Evolutionary conservation across 2,113 vertebrate species (phyloP).

Genomic region (Sciurus niger): DNA sequence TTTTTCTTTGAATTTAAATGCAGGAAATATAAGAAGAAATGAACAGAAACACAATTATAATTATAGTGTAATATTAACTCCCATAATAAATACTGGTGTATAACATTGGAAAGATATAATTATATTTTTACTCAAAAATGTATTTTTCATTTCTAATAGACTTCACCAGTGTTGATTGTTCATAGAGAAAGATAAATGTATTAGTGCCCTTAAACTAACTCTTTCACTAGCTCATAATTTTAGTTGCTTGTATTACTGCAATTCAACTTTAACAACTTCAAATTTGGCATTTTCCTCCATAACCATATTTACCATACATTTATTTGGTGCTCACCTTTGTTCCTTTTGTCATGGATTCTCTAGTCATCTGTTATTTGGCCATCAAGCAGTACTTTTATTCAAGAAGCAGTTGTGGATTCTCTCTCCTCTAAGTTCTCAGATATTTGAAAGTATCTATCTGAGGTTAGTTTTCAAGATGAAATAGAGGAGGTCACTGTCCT

Average conservation of each 20-base stretch:
- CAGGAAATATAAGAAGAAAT: conserved; percentile 1
- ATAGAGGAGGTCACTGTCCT: too few species aligned
- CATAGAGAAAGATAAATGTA: background rate
- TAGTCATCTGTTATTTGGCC: background rate
- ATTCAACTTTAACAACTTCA: background rate
- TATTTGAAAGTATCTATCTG: background rate
- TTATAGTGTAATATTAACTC: background rate
- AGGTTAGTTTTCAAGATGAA: too few species aligned
- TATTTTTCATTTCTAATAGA: background rate
- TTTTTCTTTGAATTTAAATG: conserved; percentile 34
- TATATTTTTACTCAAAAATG: background rate
- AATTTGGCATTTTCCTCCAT: background rate
- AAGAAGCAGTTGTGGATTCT: background rate
- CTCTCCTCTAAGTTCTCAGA: background rate
- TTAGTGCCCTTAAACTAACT: background rate
- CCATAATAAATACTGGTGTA: background rate
- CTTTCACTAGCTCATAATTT: background rate
- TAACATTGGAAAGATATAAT: background rate
- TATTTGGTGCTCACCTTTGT: background rate
- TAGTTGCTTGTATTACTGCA: background rate
- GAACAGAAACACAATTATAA: background rate
- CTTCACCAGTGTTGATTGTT: background rate
- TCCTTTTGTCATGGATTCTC: background rate
- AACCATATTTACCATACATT: background rate
- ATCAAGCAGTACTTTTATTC: background rate